Base-by-base conservation (phyloP, 2,113 vertebrate genomes). In the Charina bottae region DNA sequence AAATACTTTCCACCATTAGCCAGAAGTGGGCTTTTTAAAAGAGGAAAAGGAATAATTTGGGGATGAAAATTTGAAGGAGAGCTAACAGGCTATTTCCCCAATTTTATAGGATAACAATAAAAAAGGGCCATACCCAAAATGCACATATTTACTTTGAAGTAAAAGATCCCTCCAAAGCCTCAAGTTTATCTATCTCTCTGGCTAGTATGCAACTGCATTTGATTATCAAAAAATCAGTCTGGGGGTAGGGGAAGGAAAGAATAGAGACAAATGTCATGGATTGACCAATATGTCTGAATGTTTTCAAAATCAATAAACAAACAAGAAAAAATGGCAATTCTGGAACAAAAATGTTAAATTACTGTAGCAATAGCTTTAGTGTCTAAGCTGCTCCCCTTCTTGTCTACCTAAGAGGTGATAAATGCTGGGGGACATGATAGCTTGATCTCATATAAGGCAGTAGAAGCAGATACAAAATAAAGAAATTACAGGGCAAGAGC, bases 391-490 rank as follows among this genome's bases (percentile, higher is more conserved):
- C n/a, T 28, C 19, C 28, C 26, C 8, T 17, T 17, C 2, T 26
- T 28, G 33, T 78, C 24, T 17, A 46, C 62, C 59, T 62, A 88
- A 53, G 28, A 87, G 37, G 19, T n/a, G 21, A 56, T 55, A n/a
- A 49, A 56, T 19, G 21, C 2, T 46, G 17, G 28, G 33, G n/a
- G 24, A 58, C 4, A n/a, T 53, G 54, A 24, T 26, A 87, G 33
- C 58, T 42, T 49, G 49, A n/a, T 83, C 4, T 7, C 17, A 15
- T 53, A 19, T 90, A 85, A 10, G 15, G 60, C 26, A 49, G 37
- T n/a, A 26, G 91, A 92, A 87, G 92, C 87, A 90, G 2, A 2
- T 13, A 85, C 95, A 37, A 55, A 90, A 24, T 21, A 83, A 90
- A 42, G 49, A 54, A 37, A 33, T 54, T 89, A 17, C 89, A 15